Evolutionary conservation across 2,797 vertebrate genomes (phyloP).

Genomic region (Hydrocynus forskahlii): DNA sequence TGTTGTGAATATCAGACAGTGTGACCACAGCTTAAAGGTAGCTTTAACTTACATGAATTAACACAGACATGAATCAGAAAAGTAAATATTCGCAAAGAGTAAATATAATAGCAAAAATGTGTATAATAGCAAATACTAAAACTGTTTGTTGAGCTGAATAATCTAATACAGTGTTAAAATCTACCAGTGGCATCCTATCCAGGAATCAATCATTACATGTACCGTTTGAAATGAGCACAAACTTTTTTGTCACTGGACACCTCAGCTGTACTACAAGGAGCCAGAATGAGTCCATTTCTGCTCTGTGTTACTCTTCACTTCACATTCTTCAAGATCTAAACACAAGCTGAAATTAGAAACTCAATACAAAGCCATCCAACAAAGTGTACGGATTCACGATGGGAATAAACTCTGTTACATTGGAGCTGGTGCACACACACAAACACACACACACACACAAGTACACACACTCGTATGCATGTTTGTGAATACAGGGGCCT

Average conservation of each 20-base stretch:
- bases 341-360: conserved; percentile 1
- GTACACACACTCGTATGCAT: no score
- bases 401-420: background rate
- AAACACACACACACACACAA: background rate
- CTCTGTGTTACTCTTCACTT: background rate
- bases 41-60: no score
- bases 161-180: no score
- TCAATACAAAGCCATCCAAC: background rate
- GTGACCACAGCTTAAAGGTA: no score
- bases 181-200: no score
- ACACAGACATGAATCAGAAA: no score
- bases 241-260: background rate
- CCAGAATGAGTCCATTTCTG: background rate
- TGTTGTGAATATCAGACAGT: no score
- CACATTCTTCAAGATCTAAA: background rate
- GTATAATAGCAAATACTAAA: no score
- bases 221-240: background rate
- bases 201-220: no score
- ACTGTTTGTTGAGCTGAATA: no score
- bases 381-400: background rate
- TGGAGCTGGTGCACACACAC: background rate
- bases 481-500: background rate
- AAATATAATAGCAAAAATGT: no score
- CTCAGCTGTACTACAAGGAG: background rate
- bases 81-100: no score